These are phyloP conservation scores for Tenrec ecaudatus DNA, from an alignment of 2,113 vertebrate species.

Conservation along the genomic window DNA sequence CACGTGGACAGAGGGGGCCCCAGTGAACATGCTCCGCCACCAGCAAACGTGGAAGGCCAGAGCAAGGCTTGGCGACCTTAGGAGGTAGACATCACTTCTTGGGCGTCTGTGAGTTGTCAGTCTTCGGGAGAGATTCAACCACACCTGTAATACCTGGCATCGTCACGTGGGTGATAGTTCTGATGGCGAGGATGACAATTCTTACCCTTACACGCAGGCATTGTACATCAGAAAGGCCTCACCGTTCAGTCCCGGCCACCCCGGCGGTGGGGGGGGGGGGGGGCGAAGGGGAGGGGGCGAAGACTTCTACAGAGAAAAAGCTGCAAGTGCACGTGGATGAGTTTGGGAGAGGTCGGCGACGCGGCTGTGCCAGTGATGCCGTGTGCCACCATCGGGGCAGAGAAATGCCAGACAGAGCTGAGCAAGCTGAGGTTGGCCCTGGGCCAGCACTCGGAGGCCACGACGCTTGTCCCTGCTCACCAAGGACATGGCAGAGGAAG, in stretches of 20 bases:
- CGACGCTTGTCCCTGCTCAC: background rate
- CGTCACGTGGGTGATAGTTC: background rate
- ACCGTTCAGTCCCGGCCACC: background rate
- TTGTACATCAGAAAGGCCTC: constrained; percentile 3
- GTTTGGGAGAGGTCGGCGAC: background rate
- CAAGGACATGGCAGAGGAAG: background rate
- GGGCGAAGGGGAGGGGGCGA: too few species aligned
- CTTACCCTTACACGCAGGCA: background rate
- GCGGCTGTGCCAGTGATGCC: background rate
- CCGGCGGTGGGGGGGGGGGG: too few species aligned
- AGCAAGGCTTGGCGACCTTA: background rate
- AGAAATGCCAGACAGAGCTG: background rate
- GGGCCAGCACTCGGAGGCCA: background rate
- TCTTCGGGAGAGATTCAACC: background rate
- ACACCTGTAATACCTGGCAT: background rate
- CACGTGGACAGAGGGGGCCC: too few species aligned
- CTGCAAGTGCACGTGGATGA: background rate
- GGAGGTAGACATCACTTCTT: background rate
- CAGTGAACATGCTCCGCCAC: background rate
- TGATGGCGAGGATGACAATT: background rate
- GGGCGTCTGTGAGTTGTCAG: background rate
- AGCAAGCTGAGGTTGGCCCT: background rate
- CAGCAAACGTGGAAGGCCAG: background rate
- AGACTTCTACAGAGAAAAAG: background rate
- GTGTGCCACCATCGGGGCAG: background rate